Percentiles rank a stretch among this genome's conserved stretches.
phyloP scores from a whole-genome alignment of 2,113 vertebrate species.

The Cottus gobio region DNA sequence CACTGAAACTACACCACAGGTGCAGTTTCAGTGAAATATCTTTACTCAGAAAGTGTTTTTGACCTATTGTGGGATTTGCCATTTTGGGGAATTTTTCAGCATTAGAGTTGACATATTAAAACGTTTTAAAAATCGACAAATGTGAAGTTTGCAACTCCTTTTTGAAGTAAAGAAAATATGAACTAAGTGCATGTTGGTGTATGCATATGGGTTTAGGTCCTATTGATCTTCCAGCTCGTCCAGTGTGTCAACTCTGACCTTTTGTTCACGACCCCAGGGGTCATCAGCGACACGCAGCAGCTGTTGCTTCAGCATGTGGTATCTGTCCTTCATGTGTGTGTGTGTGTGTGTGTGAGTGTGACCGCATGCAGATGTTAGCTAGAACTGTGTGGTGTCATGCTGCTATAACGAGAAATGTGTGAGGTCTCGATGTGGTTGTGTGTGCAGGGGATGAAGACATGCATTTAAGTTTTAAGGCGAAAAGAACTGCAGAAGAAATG shows the following conservation, averaged over 20 bases:
- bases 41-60: not conserved
- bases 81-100: too few relatives aligned
- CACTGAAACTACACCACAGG: too few relatives aligned
- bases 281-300: slow-evolving; percentile 17
- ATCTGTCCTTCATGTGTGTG: not conserved
- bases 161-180: not conserved
- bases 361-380: slow-evolving; percentile 34
- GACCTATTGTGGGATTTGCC: too few relatives aligned
- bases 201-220: not conserved
- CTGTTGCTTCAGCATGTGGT: slow-evolving; percentile 23
- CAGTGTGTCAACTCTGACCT: slow-evolving; percentile 27
- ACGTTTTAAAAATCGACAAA: not conserved
- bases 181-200: not conserved
- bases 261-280: slow-evolving; percentile 8
- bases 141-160: not conserved
- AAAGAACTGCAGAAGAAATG: not conserved
- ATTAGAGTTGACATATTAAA: not conserved
- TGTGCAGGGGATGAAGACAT: not conserved
- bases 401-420: slow-evolving; percentile 45
- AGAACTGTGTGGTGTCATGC: not conserved
- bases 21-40: not conserved
- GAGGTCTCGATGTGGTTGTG: slow-evolving; percentile 32
- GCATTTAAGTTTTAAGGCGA: slow-evolving; percentile 8
- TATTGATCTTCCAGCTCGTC: slow-evolving; percentile 16
- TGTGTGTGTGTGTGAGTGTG: slow-evolving; percentile 11